These are phyloP conservation scores for Chrysolina americana DNA, from an alignment of 2,888 invertebrate species.

Conservation along the genomic window DNA sequence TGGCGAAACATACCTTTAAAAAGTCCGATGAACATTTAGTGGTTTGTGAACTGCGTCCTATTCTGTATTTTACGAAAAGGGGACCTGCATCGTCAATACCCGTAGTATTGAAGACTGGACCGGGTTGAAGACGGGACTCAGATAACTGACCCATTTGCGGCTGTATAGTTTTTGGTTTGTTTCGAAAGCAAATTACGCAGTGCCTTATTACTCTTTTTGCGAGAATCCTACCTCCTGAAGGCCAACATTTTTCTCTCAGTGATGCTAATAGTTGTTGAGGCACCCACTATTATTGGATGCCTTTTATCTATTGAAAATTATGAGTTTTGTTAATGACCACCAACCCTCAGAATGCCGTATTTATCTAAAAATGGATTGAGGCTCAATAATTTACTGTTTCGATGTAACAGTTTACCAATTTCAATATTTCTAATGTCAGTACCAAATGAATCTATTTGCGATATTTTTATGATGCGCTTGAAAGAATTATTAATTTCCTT, in stretches of 20 bases:
- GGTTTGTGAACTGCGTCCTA: neutral
- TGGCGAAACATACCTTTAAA: conserved; percentile 16
- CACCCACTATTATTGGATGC: neutral
- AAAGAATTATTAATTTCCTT: too few species aligned
- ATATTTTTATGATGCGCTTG: too few species aligned
- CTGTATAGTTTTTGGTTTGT: conserved; percentile 20
- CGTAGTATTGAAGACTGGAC: neutral
- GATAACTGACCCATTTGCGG: conserved; percentile 23
- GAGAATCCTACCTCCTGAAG: conserved; percentile 24
- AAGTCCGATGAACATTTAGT: conserved; percentile 17
- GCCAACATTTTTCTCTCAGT: conserved; percentile 27
- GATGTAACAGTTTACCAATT: too few species aligned
- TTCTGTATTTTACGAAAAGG: neutral
- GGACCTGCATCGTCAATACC: conserved; percentile 25
- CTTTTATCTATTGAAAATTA: too few species aligned
- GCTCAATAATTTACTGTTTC: too few species aligned
- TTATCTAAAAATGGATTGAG: too few species aligned
- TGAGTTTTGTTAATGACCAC: too few species aligned
- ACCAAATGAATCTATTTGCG: too few species aligned
- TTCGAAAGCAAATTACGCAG: conserved; percentile 27
- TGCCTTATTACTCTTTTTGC: conserved; percentile 8
- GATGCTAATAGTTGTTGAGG: conserved; percentile 23
- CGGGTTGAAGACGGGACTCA: neutral
- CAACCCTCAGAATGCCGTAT: too few species aligned
- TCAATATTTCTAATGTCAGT: too few species aligned